Percentiles rank a stretch among this genome's conserved stretches.
Evolutionary conservation across 1,140 invertebrate genomes (phyloP).

Genomic region (Leptinotarsa lineolata): DNA sequence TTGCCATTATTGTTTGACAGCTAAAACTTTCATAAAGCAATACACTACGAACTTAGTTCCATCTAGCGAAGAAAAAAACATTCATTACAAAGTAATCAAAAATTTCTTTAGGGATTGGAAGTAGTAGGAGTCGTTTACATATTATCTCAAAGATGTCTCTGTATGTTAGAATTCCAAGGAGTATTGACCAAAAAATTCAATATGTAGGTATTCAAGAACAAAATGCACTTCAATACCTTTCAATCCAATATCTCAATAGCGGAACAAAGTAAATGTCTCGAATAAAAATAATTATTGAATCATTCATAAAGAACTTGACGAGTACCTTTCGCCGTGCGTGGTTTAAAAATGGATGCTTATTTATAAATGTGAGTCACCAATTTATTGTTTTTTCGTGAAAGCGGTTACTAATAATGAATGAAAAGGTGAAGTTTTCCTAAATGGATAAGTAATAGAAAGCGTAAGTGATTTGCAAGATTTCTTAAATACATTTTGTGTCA

Average conservation of each 20-base stretch:
- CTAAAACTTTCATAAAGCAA: no score
- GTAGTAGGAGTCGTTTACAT: no score
- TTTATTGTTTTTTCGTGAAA: slow-evolving; percentile 20
- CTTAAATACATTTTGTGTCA: not conserved
- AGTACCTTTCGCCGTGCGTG: not conserved
- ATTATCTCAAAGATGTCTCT: not conserved
- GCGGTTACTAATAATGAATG: slow-evolving; percentile 19
- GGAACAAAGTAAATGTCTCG: no score
- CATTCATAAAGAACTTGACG: not conserved
- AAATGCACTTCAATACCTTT: slow-evolving; percentile 19
- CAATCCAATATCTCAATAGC: not conserved
- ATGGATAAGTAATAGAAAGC: not conserved
- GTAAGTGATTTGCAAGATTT: slow-evolving; percentile 1
- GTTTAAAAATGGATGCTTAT: slow-evolving; percentile 26
- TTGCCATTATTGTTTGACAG: no score
- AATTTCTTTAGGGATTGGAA: no score
- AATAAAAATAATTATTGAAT: not conserved
- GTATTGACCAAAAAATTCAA: slow-evolving; percentile 19
- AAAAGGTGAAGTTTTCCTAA: slow-evolving; percentile 8
- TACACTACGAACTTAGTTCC: no score
- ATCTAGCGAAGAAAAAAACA: no score
- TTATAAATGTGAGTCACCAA: slow-evolving; percentile 26
- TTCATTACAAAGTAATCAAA: no score
- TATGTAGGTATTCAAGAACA: slow-evolving; percentile 18
- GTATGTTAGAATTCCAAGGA: not conserved